Conservation (phyloP, 1,140 invertebrate species). For the Pentalonia nigronervosa region DNA sequence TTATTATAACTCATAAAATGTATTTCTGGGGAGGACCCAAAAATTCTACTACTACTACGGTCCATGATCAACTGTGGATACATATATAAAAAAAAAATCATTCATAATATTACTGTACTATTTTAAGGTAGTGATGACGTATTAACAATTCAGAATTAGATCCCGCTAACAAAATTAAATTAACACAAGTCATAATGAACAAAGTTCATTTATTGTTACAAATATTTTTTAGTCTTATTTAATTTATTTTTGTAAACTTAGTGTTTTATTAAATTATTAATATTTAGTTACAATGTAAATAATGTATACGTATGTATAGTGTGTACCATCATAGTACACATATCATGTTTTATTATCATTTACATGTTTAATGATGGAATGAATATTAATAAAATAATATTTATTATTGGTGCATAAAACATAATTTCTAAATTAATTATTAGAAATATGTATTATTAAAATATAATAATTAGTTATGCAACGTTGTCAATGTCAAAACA, state of each 20-base stretch:
- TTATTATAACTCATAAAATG: conserved; percentile 3
- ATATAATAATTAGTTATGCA: no score
- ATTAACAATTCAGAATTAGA: conserved; percentile 13
- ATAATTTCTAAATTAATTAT: no score
- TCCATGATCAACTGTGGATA: background rate
- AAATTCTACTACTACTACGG: background rate
- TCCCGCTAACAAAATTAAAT: background rate
- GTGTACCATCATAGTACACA: no score
- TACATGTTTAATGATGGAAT: no score
- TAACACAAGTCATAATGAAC: conserved; percentile 2
- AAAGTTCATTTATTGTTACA: background rate
- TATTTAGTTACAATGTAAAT: no score
- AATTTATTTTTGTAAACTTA: background rate
- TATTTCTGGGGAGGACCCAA: conserved; percentile 6
- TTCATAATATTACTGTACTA: background rate
- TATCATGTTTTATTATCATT: no score
- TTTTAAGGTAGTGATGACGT: conserved; percentile 15
- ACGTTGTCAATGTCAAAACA: no score
- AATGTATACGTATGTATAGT: no score
- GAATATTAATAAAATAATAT: no score
- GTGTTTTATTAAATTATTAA: background rate
- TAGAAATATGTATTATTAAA: no score
- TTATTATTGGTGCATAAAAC: no score
- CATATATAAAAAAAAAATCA: background rate
- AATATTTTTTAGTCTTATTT: background rate